Percentiles rank a stretch among this genome's conserved stretches.
Evolutionary conservation across 2,113 vertebrate species (phyloP).

Genomic region (Calyptomena viridis): DNA sequence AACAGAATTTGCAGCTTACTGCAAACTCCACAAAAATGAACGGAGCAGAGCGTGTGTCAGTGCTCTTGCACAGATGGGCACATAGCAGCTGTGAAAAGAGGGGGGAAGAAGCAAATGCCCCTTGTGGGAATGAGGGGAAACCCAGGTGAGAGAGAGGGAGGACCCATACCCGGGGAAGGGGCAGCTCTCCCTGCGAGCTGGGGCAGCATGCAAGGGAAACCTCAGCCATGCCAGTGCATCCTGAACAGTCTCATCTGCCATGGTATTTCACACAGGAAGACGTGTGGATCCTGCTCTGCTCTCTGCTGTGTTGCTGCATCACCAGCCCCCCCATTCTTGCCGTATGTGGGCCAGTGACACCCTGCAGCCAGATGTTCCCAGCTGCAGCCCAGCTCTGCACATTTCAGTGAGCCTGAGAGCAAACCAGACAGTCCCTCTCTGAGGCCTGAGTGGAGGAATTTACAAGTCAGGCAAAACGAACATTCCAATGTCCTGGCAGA

Average conservation of each 20-base stretch:
- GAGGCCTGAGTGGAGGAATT: rapidly evolving
- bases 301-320: background rate
- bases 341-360: rapidly evolving
- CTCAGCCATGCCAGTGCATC: background rate
- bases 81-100: background rate
- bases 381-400: background rate
- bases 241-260: background rate
- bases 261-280: rapidly evolving
- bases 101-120: background rate
- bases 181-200: background rate
- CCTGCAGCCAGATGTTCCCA: background rate
- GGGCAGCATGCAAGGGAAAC: background rate
- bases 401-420: background rate
- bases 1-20: background rate
- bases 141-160: background rate
- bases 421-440: background rate
- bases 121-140: background rate
- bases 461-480: background rate
- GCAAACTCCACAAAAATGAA: background rate
- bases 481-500: background rate
- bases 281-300: background rate
- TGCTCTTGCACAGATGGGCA: background rate
- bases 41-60: background rate
- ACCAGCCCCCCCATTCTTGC: background rate
- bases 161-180: background rate